These are phyloP conservation scores for Iguana delicatissima DNA, from an alignment of 2,797 vertebrate species.

Conservation along the genomic window DNA sequence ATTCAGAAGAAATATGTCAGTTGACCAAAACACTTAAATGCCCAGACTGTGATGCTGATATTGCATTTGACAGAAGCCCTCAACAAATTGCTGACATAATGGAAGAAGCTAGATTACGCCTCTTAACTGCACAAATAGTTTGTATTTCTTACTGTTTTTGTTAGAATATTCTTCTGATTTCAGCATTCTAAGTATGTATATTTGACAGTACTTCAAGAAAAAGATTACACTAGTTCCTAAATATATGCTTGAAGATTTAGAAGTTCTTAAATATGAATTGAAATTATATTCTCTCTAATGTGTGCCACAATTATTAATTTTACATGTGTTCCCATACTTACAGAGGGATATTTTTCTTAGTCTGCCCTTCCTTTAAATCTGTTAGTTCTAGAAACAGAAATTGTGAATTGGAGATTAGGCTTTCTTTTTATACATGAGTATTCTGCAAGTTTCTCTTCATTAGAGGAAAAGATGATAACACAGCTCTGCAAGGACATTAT, in stretches of 20 bases:
- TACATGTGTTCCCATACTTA: not conserved
- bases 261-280: not conserved
- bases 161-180: constrained; percentile 13
- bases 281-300: not conserved
- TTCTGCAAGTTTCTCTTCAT: not conserved
- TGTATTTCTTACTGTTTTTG: constrained; percentile 13
- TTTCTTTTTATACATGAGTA: not conserved
- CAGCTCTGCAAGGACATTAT: too few relatives aligned
- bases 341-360: not conserved
- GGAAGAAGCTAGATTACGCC: constrained; percentile 58
- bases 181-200: not conserved
- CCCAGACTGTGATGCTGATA: constrained; percentile 41
- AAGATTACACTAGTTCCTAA: not conserved
- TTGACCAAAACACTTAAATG: constrained; percentile 25
- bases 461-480: too few relatives aligned
- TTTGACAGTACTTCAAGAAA: not conserved
- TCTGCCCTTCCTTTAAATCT: too few relatives aligned
- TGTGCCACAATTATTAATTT: not conserved
- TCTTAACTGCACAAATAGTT: constrained; percentile 59
- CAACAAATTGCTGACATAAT: constrained; percentile 53
- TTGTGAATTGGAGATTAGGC: not conserved
- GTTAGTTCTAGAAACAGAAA: not conserved
- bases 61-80: constrained; percentile 34
- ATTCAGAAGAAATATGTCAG: constrained; percentile 35
- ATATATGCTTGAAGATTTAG: not conserved